Base-by-base conservation (phyloP, 2,888 invertebrate species). In the Diadegma fenestrale region DNA sequence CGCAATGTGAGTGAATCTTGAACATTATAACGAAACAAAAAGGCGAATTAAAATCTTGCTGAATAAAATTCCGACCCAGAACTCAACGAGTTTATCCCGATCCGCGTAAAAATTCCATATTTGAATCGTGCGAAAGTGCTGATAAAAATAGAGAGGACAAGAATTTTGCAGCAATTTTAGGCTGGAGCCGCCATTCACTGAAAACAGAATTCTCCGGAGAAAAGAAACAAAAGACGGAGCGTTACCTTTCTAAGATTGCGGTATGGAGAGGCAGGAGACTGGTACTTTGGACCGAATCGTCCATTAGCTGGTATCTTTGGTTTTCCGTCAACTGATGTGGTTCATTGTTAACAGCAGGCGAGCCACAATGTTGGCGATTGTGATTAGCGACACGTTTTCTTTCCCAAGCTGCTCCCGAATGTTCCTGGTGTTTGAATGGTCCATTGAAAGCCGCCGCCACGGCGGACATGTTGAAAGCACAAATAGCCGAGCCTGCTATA, bases 401-500 rank as follows among this genome's bases (percentile, higher is more conserved):
- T 87, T 96, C 96, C 98, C 98, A 98, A 0, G 97, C 96, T 0
- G 97, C 96, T 43, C 96, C 95, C 0, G 96, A 95, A 41, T 96
- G 95, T 86, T 97, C 96, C 92, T 98, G 98, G 89, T 97, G 96
- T 91, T 98, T 98, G 94, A 97, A 98, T 0, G 97, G 96, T 0
- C 98, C 98, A 76, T 96, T 96, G 91, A 99, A 99, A 0, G 98
- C 97, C 0, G 95, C 95, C 85, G 97, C 95, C 41, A 99, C 97
- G 0, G 98, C 95, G 0, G 97, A 95, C 95, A 98, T 95, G 93
- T 97, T 98, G 94, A 97, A 99, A 2, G 98, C 96, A 92, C 99
- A 99, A 6, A 99, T 96, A 0, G 99, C 99, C 48, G 98, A 98
- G 14, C 98, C 99, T 5, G 97, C 96, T 89, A 99, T 98, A 91